phyloP scores from a whole-genome alignment of 1,140 invertebrate genomes.

The Tetramorium parvispinum region DNA sequence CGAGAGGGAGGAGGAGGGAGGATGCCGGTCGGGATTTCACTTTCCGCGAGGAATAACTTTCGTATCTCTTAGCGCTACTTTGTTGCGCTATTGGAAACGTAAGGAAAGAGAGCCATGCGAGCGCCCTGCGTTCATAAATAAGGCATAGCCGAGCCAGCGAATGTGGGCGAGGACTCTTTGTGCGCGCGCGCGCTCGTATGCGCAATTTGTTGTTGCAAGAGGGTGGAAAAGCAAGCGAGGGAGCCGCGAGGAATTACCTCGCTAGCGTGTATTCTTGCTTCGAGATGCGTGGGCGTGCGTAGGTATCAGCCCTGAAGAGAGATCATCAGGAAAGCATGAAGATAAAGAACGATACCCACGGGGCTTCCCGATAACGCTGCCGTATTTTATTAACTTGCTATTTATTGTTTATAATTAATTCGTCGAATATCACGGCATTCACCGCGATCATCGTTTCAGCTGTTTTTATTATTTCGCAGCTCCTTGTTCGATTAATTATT shows the following conservation, averaged over 20 bases:
- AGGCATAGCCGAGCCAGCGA: constrained; percentile 23
- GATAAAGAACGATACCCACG: constrained; percentile 30
- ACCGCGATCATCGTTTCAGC: background rate
- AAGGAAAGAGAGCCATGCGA: background rate
- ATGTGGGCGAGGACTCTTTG: constrained; percentile 22
- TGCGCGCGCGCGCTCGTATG: background rate
- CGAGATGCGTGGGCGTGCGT: constrained; percentile 35
- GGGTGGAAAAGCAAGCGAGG: constrained; percentile 30
- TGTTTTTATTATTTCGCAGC: background rate
- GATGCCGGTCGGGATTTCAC: background rate
- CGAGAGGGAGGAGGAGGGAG: background rate
- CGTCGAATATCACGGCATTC: background rate
- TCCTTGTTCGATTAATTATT: background rate
- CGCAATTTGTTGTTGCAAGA: constrained; percentile 10
- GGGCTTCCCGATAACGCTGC: background rate
- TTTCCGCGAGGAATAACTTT: background rate
- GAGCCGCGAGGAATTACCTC: constrained; percentile 14
- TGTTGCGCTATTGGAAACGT: background rate
- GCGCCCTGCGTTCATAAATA: constrained; percentile 30
- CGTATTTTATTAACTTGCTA: background rate
- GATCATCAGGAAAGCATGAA: constrained; percentile 43
- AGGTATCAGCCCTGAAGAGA: constrained; percentile 54
- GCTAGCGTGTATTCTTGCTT: constrained; percentile 6
- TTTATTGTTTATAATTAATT: constrained; percentile 40
- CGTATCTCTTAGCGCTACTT: background rate